Base-by-base conservation (phyloP, 2,797 vertebrate species). In the Gouania willdenowi region DNA sequence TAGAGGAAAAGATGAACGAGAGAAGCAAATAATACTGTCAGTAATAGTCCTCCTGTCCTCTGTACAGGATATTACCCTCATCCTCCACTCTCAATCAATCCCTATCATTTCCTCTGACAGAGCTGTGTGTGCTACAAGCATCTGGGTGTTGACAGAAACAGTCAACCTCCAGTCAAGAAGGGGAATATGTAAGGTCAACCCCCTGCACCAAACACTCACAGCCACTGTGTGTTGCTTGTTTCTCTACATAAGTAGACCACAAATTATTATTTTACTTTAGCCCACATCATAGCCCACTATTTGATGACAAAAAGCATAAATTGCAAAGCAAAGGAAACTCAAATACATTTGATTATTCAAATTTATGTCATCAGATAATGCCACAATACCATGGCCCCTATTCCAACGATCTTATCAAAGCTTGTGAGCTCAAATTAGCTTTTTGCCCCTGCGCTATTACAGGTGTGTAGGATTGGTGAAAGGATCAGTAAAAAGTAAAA, bases 31-130 rank as follows among this genome's bases (percentile, higher is more conserved):
- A 26, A 47, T 41, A 65, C 24, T 48, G 57, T 58, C 57, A 59
- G 41, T 8, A 56, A 48, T 60, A 37, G 29, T 54, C 37, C 47
- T 13, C 41, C 41, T 54, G 53, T 66, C 52, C 61, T 70, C 56
- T 34, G 31, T 51, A 30, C 60, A 58, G 72, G 60, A 78, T 50
- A 52, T 73, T 70, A 76, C 66, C 64, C 55, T 54, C 35, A 50
- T 72, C 28, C 5, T 48, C 47, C 37, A 38, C 24, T 17, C 48
- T 48, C 41, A 55, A 73, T 83, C 70, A 61, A 28, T 79, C 70
- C 62, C 28, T 51, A 68, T 75, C 43, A 54, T 71, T 64, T 67
- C 52, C 68, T 37, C 30, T 41, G 51, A 49, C 44, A 41, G 39
- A 58, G 31, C 21, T 69, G 21, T 47, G 41, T 69, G 21, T 47